phyloP scores from a whole-genome alignment of 2,888 invertebrate genomes.

The Agelastica alni region DNA sequence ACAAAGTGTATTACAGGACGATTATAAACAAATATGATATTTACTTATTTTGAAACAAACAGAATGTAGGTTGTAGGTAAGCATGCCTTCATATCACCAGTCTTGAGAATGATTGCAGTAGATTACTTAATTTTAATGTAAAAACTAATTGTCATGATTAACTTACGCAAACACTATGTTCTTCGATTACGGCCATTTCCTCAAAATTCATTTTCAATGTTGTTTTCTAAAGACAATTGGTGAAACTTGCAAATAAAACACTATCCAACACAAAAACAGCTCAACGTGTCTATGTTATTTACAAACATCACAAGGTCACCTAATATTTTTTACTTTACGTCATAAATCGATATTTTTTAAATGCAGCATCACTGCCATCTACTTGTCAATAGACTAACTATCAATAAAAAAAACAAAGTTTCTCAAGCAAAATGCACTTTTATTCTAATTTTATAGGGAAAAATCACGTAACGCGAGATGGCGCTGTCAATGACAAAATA shows the following conservation, averaged over 20 bases:
- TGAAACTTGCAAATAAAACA: conserved; percentile 35
- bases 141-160: conserved; percentile 38
- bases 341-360: conserved; percentile 37
- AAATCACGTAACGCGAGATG: too few species aligned
- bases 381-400: background rate
- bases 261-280: conserved; percentile 46
- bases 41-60: background rate
- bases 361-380: conserved; percentile 4
- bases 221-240: conserved; percentile 25
- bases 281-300: conserved; percentile 70
- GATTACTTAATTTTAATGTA: conserved; percentile 13
- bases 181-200: conserved; percentile 66
- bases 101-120: conserved; percentile 13
- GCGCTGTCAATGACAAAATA: too few species aligned
- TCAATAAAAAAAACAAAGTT: too few species aligned
- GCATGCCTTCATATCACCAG: conserved; percentile 18
- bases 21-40: background rate
- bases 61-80: conserved; percentile 2
- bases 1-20: too few species aligned
- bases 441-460: too few species aligned
- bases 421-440: too few species aligned
- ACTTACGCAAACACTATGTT: conserved; percentile 66
- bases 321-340: conserved; percentile 53
- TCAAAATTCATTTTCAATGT: conserved; percentile 64
- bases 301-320: conserved; percentile 78